Base-by-base conservation (phyloP, 1,140 invertebrate species). In the Cheumatopsyche charites region DNA sequence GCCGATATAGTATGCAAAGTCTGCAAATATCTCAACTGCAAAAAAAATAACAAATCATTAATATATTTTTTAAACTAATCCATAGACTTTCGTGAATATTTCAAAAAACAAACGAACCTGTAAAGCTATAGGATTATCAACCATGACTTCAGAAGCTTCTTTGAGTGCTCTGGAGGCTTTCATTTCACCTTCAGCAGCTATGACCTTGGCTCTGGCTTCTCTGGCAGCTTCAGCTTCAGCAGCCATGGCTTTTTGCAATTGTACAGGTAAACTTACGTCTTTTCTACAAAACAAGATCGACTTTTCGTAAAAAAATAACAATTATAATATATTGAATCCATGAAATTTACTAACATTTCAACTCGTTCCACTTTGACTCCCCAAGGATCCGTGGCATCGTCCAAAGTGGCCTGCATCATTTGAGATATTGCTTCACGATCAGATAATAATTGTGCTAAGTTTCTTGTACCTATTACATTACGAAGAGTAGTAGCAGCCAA, bases 361-460 rank as follows among this genome's bases (percentile, higher is more conserved):
- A 98, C 95, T 75, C 95, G 87, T 82, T 98, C 94, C 0, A 98
- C 95, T 86, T 97, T 96, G 13, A 98, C 94, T n/a, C 96, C 96
- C 96, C 96, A 98, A 42, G 93, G 93, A 77, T 97, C 95, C 3
- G 96, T 98, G n/a, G 94, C 94, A 67, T 95, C 93, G 79, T 96
- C 93, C 29, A 97, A 82, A 29, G 87, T 86, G 2, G 80, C 79
- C 83, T 97, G 94, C 94, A 97, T 94, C 70, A 90, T 88, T 79
- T 91, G 90, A 36, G 92, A 94, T 71, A 98, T 98, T 4, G 90
- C 89, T 81, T 98, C 96, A 21, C 96, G 85, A 78, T 98, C 96
- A 1, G 93, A 92, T 1, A 98, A 84, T 69, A 97, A 92, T 83
- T 97, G 94, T 9, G 93, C 90, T 55, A 98, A 85, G 79, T 95